Percentiles rank a stretch among this genome's conserved stretches.
Conservation (phyloP, 2,113 vertebrate genomes). For the Actenoides hombroni region DNA sequence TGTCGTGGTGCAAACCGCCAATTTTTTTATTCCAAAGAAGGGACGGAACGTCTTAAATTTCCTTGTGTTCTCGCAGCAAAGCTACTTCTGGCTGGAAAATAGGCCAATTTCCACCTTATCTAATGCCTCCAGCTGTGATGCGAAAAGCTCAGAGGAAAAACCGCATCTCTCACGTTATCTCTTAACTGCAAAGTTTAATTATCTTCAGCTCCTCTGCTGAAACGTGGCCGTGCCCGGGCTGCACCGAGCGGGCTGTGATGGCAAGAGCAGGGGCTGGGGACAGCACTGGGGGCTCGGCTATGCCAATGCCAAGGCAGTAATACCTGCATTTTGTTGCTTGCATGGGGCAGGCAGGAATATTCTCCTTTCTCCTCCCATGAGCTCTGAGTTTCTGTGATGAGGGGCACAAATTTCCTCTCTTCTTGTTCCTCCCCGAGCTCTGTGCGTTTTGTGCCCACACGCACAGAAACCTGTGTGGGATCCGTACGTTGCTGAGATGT, state of each 20-base stretch:
- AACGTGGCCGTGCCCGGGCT: neutral
- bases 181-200: conserved; percentile 49
- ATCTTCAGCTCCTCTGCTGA: neutral
- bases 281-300: neutral
- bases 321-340: neutral
- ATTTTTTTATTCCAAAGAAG: neutral
- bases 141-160: conserved; percentile 46
- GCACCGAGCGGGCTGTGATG: neutral
- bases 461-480: conserved; percentile 30
- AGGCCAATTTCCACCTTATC: conserved; percentile 66
- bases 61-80: neutral
- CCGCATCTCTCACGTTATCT: conserved; percentile 54
- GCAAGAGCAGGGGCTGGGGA: neutral
- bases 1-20: rapidly evolving
- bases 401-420: neutral
- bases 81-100: conserved; percentile 38
- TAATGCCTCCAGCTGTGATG: conserved; percentile 58
- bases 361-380: neutral
- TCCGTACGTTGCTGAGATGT: neutral
- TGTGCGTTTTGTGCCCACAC: neutral
- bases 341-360: neutral
- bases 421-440: neutral
- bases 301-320: neutral
- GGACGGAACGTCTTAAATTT: neutral
- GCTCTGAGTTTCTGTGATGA: neutral